Evolutionary conservation across 2,888 invertebrate genomes (phyloP), one percentile per base, ranked within the genome.

Genomic region (Leptarthrus brevirostris): DNA sequence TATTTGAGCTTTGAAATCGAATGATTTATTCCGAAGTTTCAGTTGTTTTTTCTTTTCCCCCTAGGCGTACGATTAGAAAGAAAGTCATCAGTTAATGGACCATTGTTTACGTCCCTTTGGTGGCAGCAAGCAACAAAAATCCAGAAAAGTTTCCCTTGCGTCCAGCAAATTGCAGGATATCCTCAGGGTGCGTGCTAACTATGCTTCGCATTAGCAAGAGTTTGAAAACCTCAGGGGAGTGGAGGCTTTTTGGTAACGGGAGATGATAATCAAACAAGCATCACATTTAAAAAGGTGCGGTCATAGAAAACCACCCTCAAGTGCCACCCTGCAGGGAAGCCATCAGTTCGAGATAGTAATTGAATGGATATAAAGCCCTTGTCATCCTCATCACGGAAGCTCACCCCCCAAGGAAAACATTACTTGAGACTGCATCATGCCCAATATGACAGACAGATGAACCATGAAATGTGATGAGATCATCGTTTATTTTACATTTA

Each of bases 191-290:
- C 69, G 69, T 69, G 69, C 30, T 20, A 52, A 34, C 66, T 14
- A 30, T 47, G 49, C 24, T 49, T 66, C 66, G 49, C 49, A 66
- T 66, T 66, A 66, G 26, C 49, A 8, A 20, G 18, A 47, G 66
- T 20, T 26, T 16, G 24, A 12, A 10, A 18, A 16, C 18, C 69
- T 5, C 30, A 6, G 52, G 69, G 69, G 69, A 69, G 69, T 69
- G 69, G 18, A n/a, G 58, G 14, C 12, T 12, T 24, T 69, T 69
- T 18, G 69, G 69, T 52, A 52, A 52, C 52, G 52, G 49, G 66
- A 69, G 69, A 69, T 69, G 69, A 69, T 52, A 69, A 69, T 69
- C 69, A 69, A 49, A 69, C 69, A 69, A 69, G 69, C 69, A 69
- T 69, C 69, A 30, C 52, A 69, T 69, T 69, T 52, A 52, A 4